phyloP scores from a whole-genome alignment of 2,888 invertebrate species.

The Melieria picta region DNA sequence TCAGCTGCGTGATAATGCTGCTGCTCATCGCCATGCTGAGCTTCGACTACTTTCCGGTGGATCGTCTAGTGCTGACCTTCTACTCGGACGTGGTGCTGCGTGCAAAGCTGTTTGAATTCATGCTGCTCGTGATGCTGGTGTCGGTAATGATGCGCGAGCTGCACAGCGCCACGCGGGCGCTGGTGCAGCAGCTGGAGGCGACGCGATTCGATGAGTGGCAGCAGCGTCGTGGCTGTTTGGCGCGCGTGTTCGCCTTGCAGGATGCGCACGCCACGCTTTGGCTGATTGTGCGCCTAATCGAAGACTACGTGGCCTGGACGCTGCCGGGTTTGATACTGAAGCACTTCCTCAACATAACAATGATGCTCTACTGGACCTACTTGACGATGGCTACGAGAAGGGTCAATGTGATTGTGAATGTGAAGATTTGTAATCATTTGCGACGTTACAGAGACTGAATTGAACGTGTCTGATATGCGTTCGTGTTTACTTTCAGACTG shows the following conservation, averaged over 20 bases:
- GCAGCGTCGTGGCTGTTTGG: constrained; percentile 30
- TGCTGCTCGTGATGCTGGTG: constrained; percentile 43
- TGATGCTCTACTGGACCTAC: constrained; percentile 53
- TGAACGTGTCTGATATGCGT: not conserved
- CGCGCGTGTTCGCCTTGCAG: constrained; percentile 42
- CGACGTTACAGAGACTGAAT: not conserved
- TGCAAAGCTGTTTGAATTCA: constrained; percentile 50
- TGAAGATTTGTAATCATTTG: not conserved
- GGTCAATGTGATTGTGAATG: not conserved
- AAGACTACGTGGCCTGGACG: constrained; percentile 50
- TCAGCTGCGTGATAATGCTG: constrained; percentile 15
- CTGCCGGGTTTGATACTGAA: constrained; percentile 48
- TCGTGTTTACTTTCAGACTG: constrained; percentile 33
- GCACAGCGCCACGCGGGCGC: constrained; percentile 7
- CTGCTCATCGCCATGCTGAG: constrained; percentile 26
- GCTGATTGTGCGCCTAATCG: constrained; percentile 45
- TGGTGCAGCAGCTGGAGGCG: constrained; percentile 12
- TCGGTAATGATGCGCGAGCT: constrained; percentile 34
- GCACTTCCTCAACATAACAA: constrained; percentile 48
- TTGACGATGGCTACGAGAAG: not conserved
- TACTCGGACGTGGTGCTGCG: constrained; percentile 52
- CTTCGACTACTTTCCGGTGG: constrained; percentile 29
- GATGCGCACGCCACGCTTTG: constrained; percentile 51
- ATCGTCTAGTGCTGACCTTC: constrained; percentile 33
- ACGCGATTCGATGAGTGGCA: constrained; percentile 36